Percentiles rank a stretch among this genome's conserved stretches.
Evolutionary conservation across 2,113 vertebrate genomes (phyloP).

Genomic region (Petaurus breviceps): DNA sequence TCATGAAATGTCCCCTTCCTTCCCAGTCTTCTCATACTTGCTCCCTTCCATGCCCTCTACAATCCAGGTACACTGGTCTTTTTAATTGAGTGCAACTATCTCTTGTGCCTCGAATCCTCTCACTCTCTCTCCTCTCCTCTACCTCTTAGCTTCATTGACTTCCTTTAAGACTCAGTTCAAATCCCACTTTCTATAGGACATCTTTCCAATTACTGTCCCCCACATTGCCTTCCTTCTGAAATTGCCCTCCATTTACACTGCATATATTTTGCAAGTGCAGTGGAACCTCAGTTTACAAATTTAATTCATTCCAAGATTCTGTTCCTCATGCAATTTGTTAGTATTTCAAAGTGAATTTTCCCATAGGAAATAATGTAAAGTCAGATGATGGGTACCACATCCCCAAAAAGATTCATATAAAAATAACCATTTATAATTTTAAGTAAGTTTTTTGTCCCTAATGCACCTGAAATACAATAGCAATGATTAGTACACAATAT

Average conservation of each 20-base stretch:
- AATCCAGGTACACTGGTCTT: not conserved
- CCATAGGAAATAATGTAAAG: too few species aligned
- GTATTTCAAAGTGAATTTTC: too few species aligned
- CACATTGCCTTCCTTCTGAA: not conserved
- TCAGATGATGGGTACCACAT: too few species aligned
- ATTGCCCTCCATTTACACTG: not conserved
- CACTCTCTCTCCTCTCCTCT: not conserved
- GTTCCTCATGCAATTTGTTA: too few species aligned
- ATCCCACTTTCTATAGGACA: not conserved
- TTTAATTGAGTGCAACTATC: too few species aligned
- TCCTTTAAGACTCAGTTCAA: not conserved
- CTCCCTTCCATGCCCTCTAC: not conserved
- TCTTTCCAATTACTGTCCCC: not conserved
- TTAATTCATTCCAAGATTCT: too few species aligned
- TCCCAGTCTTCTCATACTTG: not conserved
- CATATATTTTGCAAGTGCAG: not conserved
- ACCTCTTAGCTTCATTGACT: not conserved
- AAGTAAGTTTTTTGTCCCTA: too few species aligned
- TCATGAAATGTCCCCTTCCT: not conserved
- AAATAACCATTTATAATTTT: too few species aligned
- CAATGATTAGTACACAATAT: too few species aligned
- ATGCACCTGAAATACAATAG: too few species aligned
- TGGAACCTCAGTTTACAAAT: too few species aligned
- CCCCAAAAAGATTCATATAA: too few species aligned
- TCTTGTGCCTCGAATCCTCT: not conserved